Evolutionary conservation across 2,113 vertebrate species (phyloP), one percentile per base, ranked within the genome.

Genomic region (Aphyosemion australe): DNA sequence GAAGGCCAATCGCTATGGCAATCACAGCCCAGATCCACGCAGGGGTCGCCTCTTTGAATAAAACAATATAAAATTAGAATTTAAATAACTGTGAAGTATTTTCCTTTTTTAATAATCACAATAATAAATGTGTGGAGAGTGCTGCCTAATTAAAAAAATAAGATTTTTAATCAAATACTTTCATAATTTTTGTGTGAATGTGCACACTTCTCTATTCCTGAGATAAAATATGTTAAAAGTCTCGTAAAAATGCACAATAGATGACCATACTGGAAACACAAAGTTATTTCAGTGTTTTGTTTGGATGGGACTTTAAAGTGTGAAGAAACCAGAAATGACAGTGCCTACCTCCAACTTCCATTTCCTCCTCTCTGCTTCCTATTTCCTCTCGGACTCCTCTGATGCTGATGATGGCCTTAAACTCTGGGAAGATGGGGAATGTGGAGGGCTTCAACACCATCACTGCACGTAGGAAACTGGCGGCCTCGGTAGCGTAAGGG

Each of bases 321-420:
- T 32, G 10, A 0, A 42, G 34, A 48, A 47, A 74, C 64, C 47
- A 61, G 47, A 60, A 32, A 63, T 49, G 47, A 10, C 9, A 53
- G 56, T 7, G 9, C 75, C 37, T 80, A 93, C 92, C 80, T 71
- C 84, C 67, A 34, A 69, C 69, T 60, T 88, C 78, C 76, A 74
- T 39, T 69, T 86, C 79, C 65, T 87, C 76, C 19, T 83, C 84
- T 51, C 90, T 78, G 73, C 72, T 84, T 62, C 89, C 90, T 66
- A 93, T 85, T 72, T 94, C 92, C 74, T 92, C 84, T 61, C 76
- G 87, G 47, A 93, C 90, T 5, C 92, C 94, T 54, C 90, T 87
- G 20, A 95, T 71, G 0, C 79, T 80, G 59, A 94, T 78, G 6
- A 94, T 80, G 42, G 90, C 62, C 21, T 73, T 77, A 39, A 92